A percentile compares a stretch with the other conserved stretches of the same genome.
These are phyloP conservation scores for Pristionchus exspectatus DNA, from an alignment of 2,888 invertebrate species.

Conservation along the genomic window DNA sequence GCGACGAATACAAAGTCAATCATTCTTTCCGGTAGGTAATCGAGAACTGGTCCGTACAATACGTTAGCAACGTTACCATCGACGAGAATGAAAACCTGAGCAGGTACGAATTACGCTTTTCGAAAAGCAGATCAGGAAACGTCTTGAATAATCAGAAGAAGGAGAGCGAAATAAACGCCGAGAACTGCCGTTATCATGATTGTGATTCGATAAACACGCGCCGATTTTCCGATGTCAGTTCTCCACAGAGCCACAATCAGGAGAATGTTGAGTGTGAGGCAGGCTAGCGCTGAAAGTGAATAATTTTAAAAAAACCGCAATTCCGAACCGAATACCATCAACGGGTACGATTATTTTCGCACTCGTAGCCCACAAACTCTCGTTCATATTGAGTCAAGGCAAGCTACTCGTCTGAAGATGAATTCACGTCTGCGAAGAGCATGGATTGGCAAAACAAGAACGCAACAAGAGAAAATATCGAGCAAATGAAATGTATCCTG, in stretches of 20 bases:
- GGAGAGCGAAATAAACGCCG: background rate
- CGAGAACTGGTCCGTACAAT: background rate
- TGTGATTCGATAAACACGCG: background rate
- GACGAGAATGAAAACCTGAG: background rate
- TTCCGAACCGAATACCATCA: background rate
- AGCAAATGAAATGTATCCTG: too few species aligned
- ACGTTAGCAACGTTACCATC: background rate
- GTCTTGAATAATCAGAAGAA: background rate
- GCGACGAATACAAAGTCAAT: background rate
- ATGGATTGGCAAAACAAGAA: too few species aligned
- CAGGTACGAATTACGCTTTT: too few species aligned
- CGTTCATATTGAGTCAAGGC: background rate
- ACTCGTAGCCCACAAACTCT: background rate
- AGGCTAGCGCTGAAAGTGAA: background rate
- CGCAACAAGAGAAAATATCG: too few species aligned
- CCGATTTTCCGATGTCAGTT: background rate
- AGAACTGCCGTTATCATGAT: background rate
- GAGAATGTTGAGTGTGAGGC: background rate
- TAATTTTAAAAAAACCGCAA: too few species aligned
- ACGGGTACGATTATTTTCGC: background rate
- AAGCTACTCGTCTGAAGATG: too few species aligned
- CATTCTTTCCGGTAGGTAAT: background rate
- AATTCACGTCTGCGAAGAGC: too few species aligned
- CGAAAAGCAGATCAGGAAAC: too few species aligned
- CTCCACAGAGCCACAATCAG: background rate